Evolutionary conservation across 2,888 invertebrate genomes (phyloP).

Genomic region (Vesta saturnalis): DNA sequence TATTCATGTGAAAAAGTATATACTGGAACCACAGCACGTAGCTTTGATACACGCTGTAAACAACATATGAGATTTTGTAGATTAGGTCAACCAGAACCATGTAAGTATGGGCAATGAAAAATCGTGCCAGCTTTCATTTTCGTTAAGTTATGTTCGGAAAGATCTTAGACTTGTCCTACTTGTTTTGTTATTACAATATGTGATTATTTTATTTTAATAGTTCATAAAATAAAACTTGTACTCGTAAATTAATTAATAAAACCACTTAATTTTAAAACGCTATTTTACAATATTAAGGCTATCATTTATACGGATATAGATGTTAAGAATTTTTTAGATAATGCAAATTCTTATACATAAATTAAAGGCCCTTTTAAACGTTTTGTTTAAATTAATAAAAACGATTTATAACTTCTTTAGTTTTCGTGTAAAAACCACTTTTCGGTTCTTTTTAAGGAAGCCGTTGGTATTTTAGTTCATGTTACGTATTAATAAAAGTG

Average conservation of each 20-base stretch:
- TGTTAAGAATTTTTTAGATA: background rate
- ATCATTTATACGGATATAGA: background rate
- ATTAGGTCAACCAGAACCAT: no score
- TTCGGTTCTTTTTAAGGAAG: constrained; percentile 1
- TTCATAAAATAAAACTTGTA: no score
- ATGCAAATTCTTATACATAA: constrained; percentile 1
- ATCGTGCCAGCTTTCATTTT: no score
- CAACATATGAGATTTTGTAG: no score
- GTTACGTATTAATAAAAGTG: background rate
- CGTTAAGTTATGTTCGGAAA: no score
- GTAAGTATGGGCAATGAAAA: no score
- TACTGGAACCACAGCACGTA: no score
- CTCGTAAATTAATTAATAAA: background rate
- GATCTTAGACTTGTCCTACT: no score
- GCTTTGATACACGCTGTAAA: no score
- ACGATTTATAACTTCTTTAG: background rate
- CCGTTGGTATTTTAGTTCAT: background rate
- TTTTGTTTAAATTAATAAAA: constrained; percentile 1
- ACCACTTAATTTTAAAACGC: background rate
- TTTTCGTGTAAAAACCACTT: background rate
- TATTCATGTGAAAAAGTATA: no score
- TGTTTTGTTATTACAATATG: no score
- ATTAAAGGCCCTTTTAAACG: background rate
- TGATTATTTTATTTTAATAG: no score
- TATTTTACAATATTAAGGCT: background rate